Evolutionary conservation across 2,797 vertebrate species (phyloP).

Genomic region (Falco biarmicus): DNA sequence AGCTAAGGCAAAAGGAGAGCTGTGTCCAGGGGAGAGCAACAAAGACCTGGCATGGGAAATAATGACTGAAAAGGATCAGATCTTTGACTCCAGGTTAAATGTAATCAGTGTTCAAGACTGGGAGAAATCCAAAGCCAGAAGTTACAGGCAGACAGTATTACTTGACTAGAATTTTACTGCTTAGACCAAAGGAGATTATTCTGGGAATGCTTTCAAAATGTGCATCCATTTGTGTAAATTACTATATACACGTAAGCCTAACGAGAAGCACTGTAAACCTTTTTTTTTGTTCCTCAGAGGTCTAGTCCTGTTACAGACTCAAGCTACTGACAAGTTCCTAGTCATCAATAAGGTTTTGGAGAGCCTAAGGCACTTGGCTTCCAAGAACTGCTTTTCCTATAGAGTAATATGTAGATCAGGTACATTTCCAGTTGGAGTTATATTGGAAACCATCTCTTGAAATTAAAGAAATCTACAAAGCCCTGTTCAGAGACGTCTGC

Average conservation of each 20-base stretch:
- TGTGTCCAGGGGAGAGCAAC: not conserved
- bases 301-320: not conserved
- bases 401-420: not conserved
- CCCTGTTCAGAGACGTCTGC: not conserved
- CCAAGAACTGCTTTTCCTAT: not conserved
- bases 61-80: not conserved
- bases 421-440: not conserved
- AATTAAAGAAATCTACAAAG: not conserved
- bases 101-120: not conserved
- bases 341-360: not conserved
- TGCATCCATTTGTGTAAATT: not conserved
- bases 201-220: not conserved
- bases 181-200: not conserved
- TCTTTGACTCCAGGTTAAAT: not conserved
- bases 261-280: not conserved
- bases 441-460: not conserved
- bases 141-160: not conserved
- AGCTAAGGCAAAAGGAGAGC: not conserved
- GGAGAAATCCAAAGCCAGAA: not conserved
- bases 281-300: not conserved
- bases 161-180: not conserved
- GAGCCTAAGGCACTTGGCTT: not conserved
- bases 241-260: not conserved
- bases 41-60: not conserved
- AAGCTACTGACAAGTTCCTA: not conserved